Evolutionary conservation across 2,113 vertebrate species (phyloP).

Genomic region (Psilopogon haemacephalus): DNA sequence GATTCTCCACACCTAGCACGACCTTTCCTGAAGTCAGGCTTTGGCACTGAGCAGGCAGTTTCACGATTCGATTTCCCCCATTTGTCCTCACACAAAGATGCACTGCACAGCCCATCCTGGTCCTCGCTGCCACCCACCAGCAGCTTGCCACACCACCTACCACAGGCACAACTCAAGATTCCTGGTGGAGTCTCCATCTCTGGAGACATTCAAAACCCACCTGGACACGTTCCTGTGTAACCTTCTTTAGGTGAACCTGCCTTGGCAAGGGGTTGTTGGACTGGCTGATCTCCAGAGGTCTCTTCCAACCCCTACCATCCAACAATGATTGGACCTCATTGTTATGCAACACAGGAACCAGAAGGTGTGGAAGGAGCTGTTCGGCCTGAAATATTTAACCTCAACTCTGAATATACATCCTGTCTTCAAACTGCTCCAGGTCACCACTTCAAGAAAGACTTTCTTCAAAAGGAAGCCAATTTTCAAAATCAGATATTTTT

Average conservation of each 20-base stretch:
- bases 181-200: neutral
- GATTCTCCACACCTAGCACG: neutral
- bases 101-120: neutral
- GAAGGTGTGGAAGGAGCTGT: neutral
- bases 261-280: too few species aligned
- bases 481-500: neutral
- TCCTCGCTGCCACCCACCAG: neutral
- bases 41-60: neutral
- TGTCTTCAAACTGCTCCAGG: neutral
- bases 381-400: neutral
- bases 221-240: too few species aligned
- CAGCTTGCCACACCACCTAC: neutral
- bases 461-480: neutral
- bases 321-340: neutral
- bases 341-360: neutral
- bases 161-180: neutral
- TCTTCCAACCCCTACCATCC: too few species aligned
- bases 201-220: too few species aligned
- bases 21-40: neutral
- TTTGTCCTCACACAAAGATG: neutral
- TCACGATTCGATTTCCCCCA: rapidly evolving
- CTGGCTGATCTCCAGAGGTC: too few species aligned
- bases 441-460: neutral
- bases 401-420: neutral
- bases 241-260: too few species aligned